Base-by-base conservation (phyloP, 92 coral and sea anemone species). In the Zoanthus sansibaricus region DNA sequence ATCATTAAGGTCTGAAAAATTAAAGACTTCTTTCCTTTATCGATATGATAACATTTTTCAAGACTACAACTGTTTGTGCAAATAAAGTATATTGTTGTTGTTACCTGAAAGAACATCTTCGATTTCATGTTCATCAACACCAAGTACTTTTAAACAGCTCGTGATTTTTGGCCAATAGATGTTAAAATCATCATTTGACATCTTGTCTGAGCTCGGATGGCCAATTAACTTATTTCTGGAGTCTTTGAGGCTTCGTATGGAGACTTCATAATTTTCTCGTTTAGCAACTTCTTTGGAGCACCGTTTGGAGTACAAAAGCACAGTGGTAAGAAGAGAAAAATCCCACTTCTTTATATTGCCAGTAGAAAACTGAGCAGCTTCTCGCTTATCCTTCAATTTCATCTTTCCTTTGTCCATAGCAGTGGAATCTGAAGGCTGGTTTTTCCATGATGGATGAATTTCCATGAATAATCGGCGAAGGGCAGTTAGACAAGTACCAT, bases 291-390 rank as follows among this genome's bases (percentile, higher is more conserved):
- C 95, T 37, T 78, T 49, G 7, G 87, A 83, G 82, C 97, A 94
- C 10, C 56, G 45, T 48, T 90, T 89, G 37, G 97, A 88, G 72
- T 21, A 90, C 42, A 89, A 90, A 21, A 95, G 89, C 1, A 89
- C 95, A 9, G 94, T 94, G 33, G 94, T 94, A 16, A 95, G 93
- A 11, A 95, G 91, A 8, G 97, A 94, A 17, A 95, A 92, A 77
- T 95, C 98, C 98, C 98, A 95, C 8, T 92, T 46, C 21, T 92
- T 21, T 71, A 95, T 90, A 85, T 95, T 42, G 13, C 98, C 98
- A 6, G 89, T 64, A 56, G 87, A 86, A 77, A 94, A 95, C 48
- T 18, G 37, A 1, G 58, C 62, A 78, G 66, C 83, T 77, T 94
- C 95, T 42, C 94, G 86, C n/a, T 75, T 66, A 9, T 73, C n/a